phyloP scores from a whole-genome alignment of 2,113 vertebrate genomes.

The Triplophysa rosa region DNA sequence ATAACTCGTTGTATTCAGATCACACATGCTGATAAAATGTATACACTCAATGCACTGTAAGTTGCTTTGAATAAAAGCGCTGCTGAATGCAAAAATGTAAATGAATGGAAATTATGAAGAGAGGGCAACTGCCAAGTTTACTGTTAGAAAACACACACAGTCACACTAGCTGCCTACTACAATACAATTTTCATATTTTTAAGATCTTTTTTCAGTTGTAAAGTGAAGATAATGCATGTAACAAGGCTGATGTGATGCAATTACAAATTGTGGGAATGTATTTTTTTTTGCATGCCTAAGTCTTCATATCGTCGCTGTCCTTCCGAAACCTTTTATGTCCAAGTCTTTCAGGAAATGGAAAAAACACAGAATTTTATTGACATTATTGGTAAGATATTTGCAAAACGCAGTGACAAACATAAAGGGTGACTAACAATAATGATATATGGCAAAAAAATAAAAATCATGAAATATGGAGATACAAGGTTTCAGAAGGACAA shows the following conservation, averaged over 20 bases:
- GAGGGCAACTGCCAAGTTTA: background rate
- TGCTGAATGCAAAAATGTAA: background rate
- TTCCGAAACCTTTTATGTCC: too few species aligned
- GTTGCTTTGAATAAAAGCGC: background rate
- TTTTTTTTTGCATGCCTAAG: background rate
- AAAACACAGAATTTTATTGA: too few species aligned
- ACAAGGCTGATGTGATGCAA: background rate
- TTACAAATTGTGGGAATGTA: background rate
- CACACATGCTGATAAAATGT: background rate
- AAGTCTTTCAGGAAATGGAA: too few species aligned
- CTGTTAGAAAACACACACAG: slow-evolving; percentile 39
- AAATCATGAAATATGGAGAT: too few species aligned
- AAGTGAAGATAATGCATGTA: background rate
- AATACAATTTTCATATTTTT: background rate
- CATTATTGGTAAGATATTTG: too few species aligned
- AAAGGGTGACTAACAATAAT: too few species aligned
- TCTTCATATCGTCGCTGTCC: too few species aligned
- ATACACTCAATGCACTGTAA: background rate
- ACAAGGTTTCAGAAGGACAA: too few species aligned
- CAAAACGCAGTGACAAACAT: too few species aligned
- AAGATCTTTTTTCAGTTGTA: slow-evolving; percentile 8
- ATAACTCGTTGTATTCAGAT: too few species aligned
- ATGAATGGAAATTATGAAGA: background rate
- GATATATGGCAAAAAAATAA: too few species aligned
- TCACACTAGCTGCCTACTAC: background rate